Evolutionary conservation across 2,797 vertebrate genomes (phyloP).

Genomic region (Fundulus diaphanus): DNA sequence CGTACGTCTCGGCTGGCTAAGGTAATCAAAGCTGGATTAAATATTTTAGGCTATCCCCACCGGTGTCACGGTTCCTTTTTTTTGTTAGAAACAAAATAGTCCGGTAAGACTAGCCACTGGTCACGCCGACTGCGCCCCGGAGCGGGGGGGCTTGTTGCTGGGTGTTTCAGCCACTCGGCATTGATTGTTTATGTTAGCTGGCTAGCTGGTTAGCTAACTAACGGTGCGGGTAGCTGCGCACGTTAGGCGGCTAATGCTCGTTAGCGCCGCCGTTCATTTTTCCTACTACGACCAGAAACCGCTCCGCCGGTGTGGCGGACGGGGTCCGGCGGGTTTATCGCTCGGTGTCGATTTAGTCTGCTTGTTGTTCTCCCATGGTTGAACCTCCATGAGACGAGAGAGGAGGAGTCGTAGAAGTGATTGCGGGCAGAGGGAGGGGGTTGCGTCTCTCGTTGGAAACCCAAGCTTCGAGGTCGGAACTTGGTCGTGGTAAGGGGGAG

Average conservation of each 20-base stretch:
- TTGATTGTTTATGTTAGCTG: constrained; percentile 82
- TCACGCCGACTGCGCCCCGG: accelerated
- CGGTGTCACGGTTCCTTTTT: constrained; percentile 6
- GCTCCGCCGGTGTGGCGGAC: neutral
- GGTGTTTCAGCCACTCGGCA: constrained; percentile 9
- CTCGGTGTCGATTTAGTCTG: constrained; percentile 1
- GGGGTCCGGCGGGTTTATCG: neutral
- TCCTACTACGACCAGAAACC: neutral
- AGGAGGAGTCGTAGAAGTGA: constrained; percentile 74
- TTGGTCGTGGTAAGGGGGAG: constrained; percentile 76
- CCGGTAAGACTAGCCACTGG: neutral
- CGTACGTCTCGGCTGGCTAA: constrained; percentile 66
- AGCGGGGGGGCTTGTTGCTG: neutral
- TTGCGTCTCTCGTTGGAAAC: constrained; percentile 77
- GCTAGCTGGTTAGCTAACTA: constrained; percentile 68
- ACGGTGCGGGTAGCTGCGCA: constrained; percentile 58
- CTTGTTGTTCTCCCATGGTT: constrained; percentile 32
- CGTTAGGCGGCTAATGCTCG: constrained; percentile 37
- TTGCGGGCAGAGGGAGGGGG: constrained; percentile 70
- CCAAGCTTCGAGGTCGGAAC: constrained; percentile 79
- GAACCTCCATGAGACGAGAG: constrained; percentile 46
- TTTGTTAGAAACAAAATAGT: neutral
- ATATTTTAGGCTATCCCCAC: constrained; percentile 25
- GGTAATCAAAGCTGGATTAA: constrained; percentile 61
- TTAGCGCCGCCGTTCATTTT: constrained; percentile 1